Conservation (phyloP, 2,888 invertebrate species). For the Periphyllus acericola region DNA sequence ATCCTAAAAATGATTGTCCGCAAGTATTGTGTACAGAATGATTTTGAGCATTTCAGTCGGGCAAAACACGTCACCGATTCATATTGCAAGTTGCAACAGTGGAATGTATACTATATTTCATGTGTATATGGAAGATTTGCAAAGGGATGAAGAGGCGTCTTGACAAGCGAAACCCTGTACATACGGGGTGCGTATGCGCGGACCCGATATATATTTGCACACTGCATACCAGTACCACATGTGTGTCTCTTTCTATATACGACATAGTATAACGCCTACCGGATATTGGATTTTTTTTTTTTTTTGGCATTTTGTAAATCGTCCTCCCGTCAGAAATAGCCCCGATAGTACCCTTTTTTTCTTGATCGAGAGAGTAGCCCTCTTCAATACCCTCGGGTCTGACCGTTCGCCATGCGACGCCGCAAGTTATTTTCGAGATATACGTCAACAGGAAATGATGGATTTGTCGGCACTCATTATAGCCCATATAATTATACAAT, state of each 20-base stretch:
- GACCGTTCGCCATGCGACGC: conserved; percentile 13
- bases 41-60: neutral
- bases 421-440: conserved; percentile 50
- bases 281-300: conserved; percentile 59
- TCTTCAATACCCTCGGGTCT: conserved; percentile 32
- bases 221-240: conserved; percentile 40
- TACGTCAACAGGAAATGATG: conserved; percentile 60
- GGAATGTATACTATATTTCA: neutral
- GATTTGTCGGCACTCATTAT: conserved; percentile 46
- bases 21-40: neutral
- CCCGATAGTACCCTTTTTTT: conserved; percentile 5
- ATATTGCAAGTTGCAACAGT: neutral
- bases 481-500: neutral
- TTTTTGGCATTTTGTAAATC: conserved; percentile 53
- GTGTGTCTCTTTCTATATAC: neutral
- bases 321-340: conserved; percentile 50
- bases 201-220: conserved; percentile 37
- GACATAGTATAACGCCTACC: conserved; percentile 38
- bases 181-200: neutral
- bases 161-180: conserved; percentile 36
- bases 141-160: conserved; percentile 31
- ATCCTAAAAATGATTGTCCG: neutral
- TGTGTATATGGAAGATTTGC: neutral
- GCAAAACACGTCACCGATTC: neutral
- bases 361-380: conserved; percentile 28